Base-by-base conservation (phyloP, 2,888 invertebrate species). In the Drosophila koepferae region DNA sequence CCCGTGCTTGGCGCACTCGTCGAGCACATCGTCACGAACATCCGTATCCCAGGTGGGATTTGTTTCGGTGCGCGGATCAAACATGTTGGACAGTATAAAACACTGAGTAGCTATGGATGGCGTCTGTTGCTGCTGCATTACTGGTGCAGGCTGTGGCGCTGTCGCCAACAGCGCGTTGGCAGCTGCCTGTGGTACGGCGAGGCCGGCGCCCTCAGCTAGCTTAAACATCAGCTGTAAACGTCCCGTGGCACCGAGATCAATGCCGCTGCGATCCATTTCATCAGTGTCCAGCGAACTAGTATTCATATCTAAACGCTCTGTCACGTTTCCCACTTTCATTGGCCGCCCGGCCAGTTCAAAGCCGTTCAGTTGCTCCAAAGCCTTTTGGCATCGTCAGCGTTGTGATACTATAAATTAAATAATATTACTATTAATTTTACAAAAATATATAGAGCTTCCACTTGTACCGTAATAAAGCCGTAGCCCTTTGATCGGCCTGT, bases 11-110 rank as follows among this genome's bases (percentile, higher is more conserved):
- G 97, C 97, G 92, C 99, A 99, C 93, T 99, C 99, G 91, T 99
- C 98, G 80, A 99, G 97, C 0, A 99, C 99, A 93, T 99, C 99
- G 92, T 99, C 99, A 53, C 97, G 95, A 78, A 99, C 98, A 93
- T 99, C 99, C 48, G 95, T 95, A 90, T 98, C 98, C 98, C 98
- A 99, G 86, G 94, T 96, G 9, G 96, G 95, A 93, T 97, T 97
- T n/a, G 94, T 92, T 93, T 95, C 95, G 94, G 96, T 95, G 68
- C 95, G 94, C 43, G 99, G 98, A 93, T 99, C 99, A 93, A 99
- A 99, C 99, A 99, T 99, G 91, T 99, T 99, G 69, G 99, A 98
- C 72, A 99, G 94, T 97, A 99, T 97, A 93, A 99, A 99, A 92
- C 99, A 99, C 93, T 99, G 99, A 0, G 99, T 99, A 7, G 99